phyloP scores from a whole-genome alignment of 2,888 invertebrate species.

The Sipha maydis region DNA sequence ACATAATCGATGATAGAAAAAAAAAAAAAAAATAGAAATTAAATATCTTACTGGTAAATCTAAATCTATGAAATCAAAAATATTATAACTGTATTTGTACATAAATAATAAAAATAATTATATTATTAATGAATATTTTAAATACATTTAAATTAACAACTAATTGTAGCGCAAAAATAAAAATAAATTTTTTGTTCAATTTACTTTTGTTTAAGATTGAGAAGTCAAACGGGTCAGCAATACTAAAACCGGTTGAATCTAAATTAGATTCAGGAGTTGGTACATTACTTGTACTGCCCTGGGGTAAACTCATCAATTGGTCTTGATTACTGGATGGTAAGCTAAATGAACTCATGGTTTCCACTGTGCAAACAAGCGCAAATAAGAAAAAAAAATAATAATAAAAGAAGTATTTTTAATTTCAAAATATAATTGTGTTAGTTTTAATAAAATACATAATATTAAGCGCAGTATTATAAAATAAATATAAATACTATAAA shows the following conservation, averaged over 20 bases:
- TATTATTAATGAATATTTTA: background rate
- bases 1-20: too few species aligned
- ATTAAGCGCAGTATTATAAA: slow-evolving; percentile 64
- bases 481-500: slow-evolving; percentile 64
- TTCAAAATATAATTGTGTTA: slow-evolving; percentile 34
- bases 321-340: slow-evolving; percentile 62
- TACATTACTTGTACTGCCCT: slow-evolving; percentile 48
- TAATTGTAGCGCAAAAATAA: slow-evolving; percentile 45
- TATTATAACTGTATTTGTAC: background rate
- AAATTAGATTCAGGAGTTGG: slow-evolving; percentile 62
- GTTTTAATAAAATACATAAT: slow-evolving; percentile 40
- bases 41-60: background rate
- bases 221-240: slow-evolving; percentile 62
- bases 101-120: background rate
- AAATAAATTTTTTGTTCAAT: slow-evolving; percentile 24
- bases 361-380: slow-evolving; percentile 61
- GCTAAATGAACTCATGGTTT: slow-evolving; percentile 64
- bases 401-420: background rate
- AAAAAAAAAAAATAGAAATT: too few species aligned
- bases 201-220: slow-evolving; percentile 64
- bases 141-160: background rate
- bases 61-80: background rate
- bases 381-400: slow-evolving; percentile 52
- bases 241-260: slow-evolving; percentile 59
- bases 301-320: slow-evolving; percentile 52